These are phyloP conservation scores for Avahi laniger DNA, from an alignment of 2,797 vertebrate species.

Conservation along the genomic window DNA sequence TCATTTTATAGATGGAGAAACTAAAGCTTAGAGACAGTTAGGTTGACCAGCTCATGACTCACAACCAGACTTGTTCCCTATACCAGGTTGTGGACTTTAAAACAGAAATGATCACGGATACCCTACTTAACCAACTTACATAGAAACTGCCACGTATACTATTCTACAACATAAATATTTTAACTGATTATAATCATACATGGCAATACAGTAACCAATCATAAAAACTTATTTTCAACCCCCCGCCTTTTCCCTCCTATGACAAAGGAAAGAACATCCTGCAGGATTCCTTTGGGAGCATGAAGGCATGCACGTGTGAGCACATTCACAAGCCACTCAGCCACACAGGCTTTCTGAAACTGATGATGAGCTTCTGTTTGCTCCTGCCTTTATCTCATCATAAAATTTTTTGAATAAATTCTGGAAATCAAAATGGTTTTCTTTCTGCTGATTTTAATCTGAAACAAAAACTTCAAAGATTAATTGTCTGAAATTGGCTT, in stretches of 20 bases:
- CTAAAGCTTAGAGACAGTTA: not conserved
- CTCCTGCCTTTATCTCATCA: not conserved
- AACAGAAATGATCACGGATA: not conserved
- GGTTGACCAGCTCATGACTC: not conserved
- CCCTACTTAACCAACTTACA: not conserved
- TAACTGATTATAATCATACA: not conserved
- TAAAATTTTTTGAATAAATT: not conserved
- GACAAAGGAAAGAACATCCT: not conserved
- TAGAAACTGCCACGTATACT: not conserved
- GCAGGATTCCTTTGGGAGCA: not conserved
- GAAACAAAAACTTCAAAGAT: slow-evolving; percentile 4
- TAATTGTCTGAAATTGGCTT: not conserved
- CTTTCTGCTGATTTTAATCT: slow-evolving; percentile 22
- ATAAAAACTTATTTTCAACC: not conserved
- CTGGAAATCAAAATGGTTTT: not conserved
- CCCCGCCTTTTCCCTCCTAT: not conserved
- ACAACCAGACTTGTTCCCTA: not conserved
- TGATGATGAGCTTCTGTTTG: not conserved
- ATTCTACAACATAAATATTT: not conserved
- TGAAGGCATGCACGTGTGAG: not conserved
- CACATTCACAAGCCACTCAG: not conserved
- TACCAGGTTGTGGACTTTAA: not conserved
- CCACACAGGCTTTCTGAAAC: not conserved
- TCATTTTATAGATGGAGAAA: not conserved
- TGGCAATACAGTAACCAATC: not conserved